These are phyloP conservation scores for Caradrina clavipalpis DNA, from an alignment of 2,888 invertebrate species.

Conservation along the genomic window DNA sequence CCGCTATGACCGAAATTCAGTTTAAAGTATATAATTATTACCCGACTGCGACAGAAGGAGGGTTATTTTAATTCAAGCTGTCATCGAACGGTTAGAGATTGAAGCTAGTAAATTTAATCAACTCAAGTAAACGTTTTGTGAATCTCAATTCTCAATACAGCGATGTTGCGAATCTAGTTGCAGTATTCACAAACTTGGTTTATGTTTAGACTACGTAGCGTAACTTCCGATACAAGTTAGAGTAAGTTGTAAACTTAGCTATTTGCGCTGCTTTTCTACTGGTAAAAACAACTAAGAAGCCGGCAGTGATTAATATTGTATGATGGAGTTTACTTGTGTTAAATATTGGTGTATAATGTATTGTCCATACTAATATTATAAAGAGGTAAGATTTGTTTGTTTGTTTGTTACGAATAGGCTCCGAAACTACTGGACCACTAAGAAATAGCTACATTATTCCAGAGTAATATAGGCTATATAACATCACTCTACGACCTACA, in stretches of 20 bases:
- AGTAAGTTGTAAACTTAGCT: constrained; percentile 24
- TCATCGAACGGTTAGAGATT: not conserved
- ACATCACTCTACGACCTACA: too few relatives aligned
- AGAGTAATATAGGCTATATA: too few relatives aligned
- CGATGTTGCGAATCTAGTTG: constrained; percentile 4
- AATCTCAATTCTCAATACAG: constrained; percentile 13
- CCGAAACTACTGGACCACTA: too few relatives aligned
- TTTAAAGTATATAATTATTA: too few relatives aligned
- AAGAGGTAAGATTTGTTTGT: too few relatives aligned
- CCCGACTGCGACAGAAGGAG: too few relatives aligned
- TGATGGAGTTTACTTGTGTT: too few relatives aligned
- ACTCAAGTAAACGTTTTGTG: constrained; percentile 13
- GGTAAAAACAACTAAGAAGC: not conserved
- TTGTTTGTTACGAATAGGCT: too few relatives aligned
- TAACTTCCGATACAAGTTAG: constrained; percentile 29
- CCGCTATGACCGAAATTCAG: too few relatives aligned
- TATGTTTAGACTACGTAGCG: constrained; percentile 13
- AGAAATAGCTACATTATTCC: too few relatives aligned
- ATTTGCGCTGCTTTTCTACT: constrained; percentile 12
- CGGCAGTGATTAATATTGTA: not conserved
- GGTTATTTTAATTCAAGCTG: not conserved
- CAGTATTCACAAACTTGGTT: constrained; percentile 28
- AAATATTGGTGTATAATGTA: too few relatives aligned
- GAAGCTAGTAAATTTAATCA: constrained; percentile 14
- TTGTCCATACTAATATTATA: too few relatives aligned